Percentiles rank a stretch among this genome's conserved stretches.
phyloP scores from a whole-genome alignment of 2,113 vertebrate species.

The Ptychochromis oligacanthus region DNA sequence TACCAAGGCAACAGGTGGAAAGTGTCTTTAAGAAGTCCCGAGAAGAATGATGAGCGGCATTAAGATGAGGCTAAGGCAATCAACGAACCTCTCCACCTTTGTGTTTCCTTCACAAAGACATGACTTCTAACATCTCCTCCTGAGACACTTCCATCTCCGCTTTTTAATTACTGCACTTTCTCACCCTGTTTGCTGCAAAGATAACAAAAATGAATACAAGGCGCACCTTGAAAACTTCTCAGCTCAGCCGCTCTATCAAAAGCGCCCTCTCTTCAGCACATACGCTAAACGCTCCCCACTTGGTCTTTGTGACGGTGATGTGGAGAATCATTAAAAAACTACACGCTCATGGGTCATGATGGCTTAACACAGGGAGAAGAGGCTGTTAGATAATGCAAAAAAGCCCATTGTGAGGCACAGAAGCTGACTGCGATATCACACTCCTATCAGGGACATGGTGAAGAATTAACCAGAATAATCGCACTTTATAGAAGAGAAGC shows the following conservation, averaged over 20 bases:
- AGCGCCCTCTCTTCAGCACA: background rate
- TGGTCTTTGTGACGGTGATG: background rate
- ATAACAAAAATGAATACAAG: background rate
- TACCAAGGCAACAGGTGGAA: constrained; percentile 34
- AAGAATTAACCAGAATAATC: constrained; percentile 43
- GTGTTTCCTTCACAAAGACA: constrained; percentile 21
- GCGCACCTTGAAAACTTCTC: background rate
- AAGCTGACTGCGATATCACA: background rate
- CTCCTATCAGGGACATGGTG: constrained; percentile 25
- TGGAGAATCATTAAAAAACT: background rate
- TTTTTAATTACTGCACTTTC: background rate
- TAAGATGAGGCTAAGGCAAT: background rate
- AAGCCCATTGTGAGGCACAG: background rate
- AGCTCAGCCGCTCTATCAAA: background rate
- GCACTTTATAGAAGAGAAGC: background rate
- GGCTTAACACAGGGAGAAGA: background rate
- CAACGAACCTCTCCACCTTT: constrained; percentile 21
- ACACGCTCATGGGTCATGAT: background rate
- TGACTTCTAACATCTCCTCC: constrained; percentile 4
- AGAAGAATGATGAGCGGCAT: background rate
- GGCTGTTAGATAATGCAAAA: constrained; percentile 30
- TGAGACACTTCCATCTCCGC: background rate
- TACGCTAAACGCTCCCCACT: background rate
- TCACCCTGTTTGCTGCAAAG: background rate
- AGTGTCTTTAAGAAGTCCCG: constrained; percentile 7